Base-by-base conservation (phyloP, 2,888 invertebrate species). In the Orthosia gracilis region DNA sequence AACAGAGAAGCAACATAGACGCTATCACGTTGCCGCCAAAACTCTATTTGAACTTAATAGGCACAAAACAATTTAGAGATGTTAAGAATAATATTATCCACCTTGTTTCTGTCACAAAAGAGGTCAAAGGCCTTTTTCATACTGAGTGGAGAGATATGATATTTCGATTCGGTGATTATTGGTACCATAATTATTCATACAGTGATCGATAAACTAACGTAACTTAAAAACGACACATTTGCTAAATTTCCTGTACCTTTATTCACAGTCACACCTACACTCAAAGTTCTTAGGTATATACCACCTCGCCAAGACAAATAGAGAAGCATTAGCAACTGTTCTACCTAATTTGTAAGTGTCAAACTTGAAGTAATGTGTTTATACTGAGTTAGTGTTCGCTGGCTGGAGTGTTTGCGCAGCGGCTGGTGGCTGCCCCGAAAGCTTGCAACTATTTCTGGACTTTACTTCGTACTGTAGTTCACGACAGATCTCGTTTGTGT, bases 301-400 rank as follows among this genome's bases (percentile, higher is more conserved):
- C n/a, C 17, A 45, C 23, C 15, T 31, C 52, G 52, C 26, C 63
- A 83, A 83, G 80, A 80, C 59, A 76, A 73, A 80, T 82, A 65
- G 62, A 49, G 5, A 50, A 26, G 9, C 64, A 76, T 83, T 83
- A 76, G 63, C 59, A 67, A 76, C 72, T 61, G 58, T 49, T 73
- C 52, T 59, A 11, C 3, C 67, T 83, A 83, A 82, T 82, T 82
- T 82, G 84, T 83, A 73, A 67, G 64, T 80, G 82, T 82, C 82
- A 80, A 82, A 76, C 67, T 81, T 57, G 13, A 69, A 79, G 59
- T 73, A 79, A 83, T 78, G 76, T 79, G 68, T 79, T 80, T 80
- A 80, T 80, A 64, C 65, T 9, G 58, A 78, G 78, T 66, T 80
- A 55, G 71, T 72, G 49, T 49, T 64, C 47, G 18, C 63, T 59